Conservation (phyloP, 2,888 invertebrate species). For the Drosophila infuscata region DNA sequence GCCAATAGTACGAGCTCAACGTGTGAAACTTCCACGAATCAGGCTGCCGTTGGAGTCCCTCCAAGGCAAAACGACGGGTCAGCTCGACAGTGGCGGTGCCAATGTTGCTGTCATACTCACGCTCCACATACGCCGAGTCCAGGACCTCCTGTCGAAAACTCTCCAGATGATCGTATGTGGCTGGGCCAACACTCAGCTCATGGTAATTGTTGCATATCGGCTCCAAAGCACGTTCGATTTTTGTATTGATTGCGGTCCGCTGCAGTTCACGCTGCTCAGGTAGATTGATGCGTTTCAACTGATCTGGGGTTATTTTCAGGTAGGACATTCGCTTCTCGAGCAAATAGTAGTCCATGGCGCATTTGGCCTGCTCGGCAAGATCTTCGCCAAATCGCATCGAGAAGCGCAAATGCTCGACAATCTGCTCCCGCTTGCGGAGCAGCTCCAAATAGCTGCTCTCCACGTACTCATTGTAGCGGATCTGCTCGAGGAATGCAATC, state of each 20-base stretch:
- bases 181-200: conserved; percentile 64
- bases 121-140: conserved; percentile 73
- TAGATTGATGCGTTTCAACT: conserved; percentile 81
- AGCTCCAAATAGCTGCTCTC: conserved; percentile 81
- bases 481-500: conserved; percentile 83
- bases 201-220: conserved; percentile 73
- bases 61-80: conserved; percentile 68
- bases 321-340: conserved; percentile 79
- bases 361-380: conserved; percentile 83
- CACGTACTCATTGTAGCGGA: conserved; percentile 82
- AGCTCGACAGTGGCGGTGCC: conserved; percentile 68
- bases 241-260: conserved; percentile 11
- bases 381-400: conserved; percentile 83
- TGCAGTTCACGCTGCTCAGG: conserved; percentile 67
- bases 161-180: conserved; percentile 81
- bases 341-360: conserved; percentile 81
- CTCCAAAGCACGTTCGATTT: conserved; percentile 38
- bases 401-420: conserved; percentile 83
- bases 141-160: conserved; percentile 71
- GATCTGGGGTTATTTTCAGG: conserved; percentile 76
- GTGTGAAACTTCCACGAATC: conserved; percentile 83
- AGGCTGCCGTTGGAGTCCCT: conserved; percentile 78
- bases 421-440: conserved; percentile 80
- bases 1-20: conserved; percentile 84
- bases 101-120: conserved; percentile 74